Base-by-base conservation (phyloP, 1,140 invertebrate species). In the Babylonia areolata region DNA sequence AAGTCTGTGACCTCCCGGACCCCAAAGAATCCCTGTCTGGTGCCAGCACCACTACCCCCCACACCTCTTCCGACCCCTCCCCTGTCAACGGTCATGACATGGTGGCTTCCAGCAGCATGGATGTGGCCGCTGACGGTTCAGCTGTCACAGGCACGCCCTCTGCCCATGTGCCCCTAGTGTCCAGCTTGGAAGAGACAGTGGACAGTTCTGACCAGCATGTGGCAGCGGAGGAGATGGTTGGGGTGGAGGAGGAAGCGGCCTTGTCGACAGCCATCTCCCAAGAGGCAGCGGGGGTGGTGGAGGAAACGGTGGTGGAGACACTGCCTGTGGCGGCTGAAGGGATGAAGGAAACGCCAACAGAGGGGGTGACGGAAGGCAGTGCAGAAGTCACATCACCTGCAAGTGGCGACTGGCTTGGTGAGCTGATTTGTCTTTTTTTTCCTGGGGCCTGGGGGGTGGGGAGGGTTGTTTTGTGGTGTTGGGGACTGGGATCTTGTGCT, bases 181-280 rank as follows among this genome's bases (percentile, higher is more conserved):
- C 17, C 9, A 77, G 37, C 17, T 9, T 40, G 37, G 75, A 35
- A 20, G 75, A 77, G 23, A 77, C 75, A 37, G 75, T 77, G 12
- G 78, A 80, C 78, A 80, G 78, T 58, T 80, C 78, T 3, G 46
- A 31, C 28, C 78, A 80, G n/a, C 78, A 80, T 42, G 78, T 80
- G 42, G 78, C 78, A 33, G 78, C 78, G 3, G 78, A 80, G 46
- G 78, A 80, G 33, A 80, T 80, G 78, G 78, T 80, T 35, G 46
- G 42, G 46, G 78, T 51, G 46, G 78, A 80, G 40, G 78, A 58
- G 78, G 40, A 23, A 31, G 28, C 77, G 3, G 28, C 42, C 15
- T 11, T 31, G 28, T 31, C 78, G 23, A 35, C 46, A 5, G 42
- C 20, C 9, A 33, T 35, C 17, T 54, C 78, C 20, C 78, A 80